Conservation (phyloP, 2,113 vertebrate species). For the Salminus brasiliensis region DNA sequence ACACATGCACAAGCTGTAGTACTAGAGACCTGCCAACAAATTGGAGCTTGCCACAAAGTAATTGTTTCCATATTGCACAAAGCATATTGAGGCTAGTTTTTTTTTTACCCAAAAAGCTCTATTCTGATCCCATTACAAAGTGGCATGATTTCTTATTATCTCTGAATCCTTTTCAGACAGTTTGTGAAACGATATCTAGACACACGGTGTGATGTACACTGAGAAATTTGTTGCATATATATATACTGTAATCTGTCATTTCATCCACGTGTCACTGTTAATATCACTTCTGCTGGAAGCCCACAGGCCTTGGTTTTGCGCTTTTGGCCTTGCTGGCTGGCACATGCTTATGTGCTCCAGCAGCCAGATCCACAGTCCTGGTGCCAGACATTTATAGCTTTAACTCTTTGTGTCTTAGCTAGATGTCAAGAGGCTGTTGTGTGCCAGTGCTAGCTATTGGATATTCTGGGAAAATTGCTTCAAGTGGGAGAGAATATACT, state of each 20-base stretch:
- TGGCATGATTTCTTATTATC: not conserved
- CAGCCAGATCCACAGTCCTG: not conserved
- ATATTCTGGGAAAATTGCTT: not conserved
- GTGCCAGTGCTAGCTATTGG: not conserved
- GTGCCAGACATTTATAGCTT: not conserved
- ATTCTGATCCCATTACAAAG: not conserved
- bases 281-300: not conserved
- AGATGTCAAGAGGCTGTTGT: not conserved
- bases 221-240: not conserved
- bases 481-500: not conserved
- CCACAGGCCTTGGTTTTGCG: not conserved
- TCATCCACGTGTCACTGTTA: constrained; percentile 24
- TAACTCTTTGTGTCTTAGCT: not conserved
- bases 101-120: constrained; percentile 27
- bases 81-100: constrained; percentile 58
- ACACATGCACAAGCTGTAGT: constrained; percentile 32
- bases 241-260: constrained; percentile 20
- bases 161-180: not conserved
- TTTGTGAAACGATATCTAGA: not conserved
- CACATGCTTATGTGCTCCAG: not conserved
- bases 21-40: constrained; percentile 62
- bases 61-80: constrained; percentile 72
- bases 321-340: not conserved
- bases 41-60: constrained; percentile 66
- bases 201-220: constrained; percentile 7